phyloP scores from a whole-genome alignment of 2,797 vertebrate genomes.

The Thaleichthys pacificus region DNA sequence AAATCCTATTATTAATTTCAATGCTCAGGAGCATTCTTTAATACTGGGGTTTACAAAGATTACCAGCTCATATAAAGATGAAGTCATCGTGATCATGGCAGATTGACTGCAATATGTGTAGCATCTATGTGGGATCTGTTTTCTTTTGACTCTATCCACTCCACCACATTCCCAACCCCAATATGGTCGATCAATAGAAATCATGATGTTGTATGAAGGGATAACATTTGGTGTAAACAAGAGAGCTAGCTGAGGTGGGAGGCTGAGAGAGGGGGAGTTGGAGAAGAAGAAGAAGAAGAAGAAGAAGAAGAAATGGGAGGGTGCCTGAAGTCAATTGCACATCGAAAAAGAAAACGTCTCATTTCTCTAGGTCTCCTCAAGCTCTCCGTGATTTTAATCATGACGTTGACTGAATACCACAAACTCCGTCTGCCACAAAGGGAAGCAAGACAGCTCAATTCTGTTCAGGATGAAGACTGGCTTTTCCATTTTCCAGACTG shows the following conservation, averaged over 20 bases:
- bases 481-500: neutral
- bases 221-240: neutral
- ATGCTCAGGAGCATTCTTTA: neutral
- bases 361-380: neutral
- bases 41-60: neutral
- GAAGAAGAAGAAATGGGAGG: too few relatives aligned
- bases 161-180: neutral
- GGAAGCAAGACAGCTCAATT: neutral
- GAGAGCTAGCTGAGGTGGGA: neutral
- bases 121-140: neutral
- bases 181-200: slow-evolving; percentile 17
- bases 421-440: neutral
- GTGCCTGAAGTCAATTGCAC: neutral
- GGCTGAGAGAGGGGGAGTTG: slow-evolving; percentile 2
- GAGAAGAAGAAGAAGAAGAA: neutral
- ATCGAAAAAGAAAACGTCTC: neutral
- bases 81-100: neutral
- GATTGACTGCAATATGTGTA: slow-evolving; percentile 5
- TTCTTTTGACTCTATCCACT: neutral
- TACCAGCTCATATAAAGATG: slow-evolving; percentile 11
- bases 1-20: slow-evolving; percentile 6
- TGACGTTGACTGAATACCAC: slow-evolving; percentile 1
- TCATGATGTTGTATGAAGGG: neutral
- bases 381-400: slow-evolving; percentile 1
- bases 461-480: neutral